Conservation (phyloP, 2,113 vertebrate genomes). For the Aspidoscelis tigris region DNA sequence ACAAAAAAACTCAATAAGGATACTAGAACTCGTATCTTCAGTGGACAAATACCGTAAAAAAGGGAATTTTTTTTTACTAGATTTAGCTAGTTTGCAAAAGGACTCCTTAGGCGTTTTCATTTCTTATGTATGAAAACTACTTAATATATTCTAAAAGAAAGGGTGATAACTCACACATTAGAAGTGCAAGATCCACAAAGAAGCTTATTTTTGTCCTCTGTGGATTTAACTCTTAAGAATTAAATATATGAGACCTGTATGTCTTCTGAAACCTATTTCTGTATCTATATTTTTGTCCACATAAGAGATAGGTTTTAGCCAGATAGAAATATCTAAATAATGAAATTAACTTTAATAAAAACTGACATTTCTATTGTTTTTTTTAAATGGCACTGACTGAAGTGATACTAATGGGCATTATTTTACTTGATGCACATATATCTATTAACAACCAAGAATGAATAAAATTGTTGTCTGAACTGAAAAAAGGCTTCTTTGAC, state of each 20-base stretch:
- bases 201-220: neutral
- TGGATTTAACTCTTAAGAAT: neutral
- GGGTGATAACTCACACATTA: neutral
- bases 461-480: slow-evolving; percentile 30
- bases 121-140: neutral
- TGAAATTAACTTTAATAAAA: slow-evolving; percentile 17
- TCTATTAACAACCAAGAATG: slow-evolving; percentile 7
- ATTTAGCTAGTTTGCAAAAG: neutral
- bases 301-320: neutral
- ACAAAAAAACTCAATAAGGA: slow-evolving; percentile 8
- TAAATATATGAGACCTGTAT: neutral
- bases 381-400: slow-evolving; percentile 40
- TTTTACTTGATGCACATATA: slow-evolving; percentile 1
- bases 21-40: slow-evolving; percentile 14
- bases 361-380: slow-evolving; percentile 27
- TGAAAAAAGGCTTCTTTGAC: slow-evolving; percentile 24
- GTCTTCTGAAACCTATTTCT: neutral
- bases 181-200: neutral
- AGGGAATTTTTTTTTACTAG: neutral
- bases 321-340: neutral
- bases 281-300: neutral
- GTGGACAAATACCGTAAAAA: neutral
- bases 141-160: neutral
- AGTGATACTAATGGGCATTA: slow-evolving; percentile 19
- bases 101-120: neutral